Evolutionary conservation across 2,797 vertebrate genomes (phyloP).

Genomic region (Neosalanx taihuensis): DNA sequence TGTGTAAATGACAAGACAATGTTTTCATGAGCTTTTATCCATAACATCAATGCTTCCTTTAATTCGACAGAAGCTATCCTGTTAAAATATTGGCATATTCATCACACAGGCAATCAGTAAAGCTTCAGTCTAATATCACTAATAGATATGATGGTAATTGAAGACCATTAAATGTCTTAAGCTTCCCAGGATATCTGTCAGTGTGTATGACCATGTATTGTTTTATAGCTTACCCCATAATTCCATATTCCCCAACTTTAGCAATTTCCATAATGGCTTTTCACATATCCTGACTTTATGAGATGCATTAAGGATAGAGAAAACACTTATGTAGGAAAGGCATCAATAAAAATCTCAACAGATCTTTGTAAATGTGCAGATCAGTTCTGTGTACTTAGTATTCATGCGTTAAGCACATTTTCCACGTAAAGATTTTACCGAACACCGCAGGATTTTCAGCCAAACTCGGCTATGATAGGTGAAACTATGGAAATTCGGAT

Average conservation of each 20-base stretch:
- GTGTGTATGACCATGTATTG: conserved; percentile 61
- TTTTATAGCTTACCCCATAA: conserved; percentile 61
- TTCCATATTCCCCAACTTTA: conserved; percentile 53
- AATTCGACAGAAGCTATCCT: conserved; percentile 66
- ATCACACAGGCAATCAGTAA: conserved; percentile 65
- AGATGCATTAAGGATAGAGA: conserved; percentile 51
- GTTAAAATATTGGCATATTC: conserved; percentile 63
- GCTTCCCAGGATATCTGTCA: conserved; percentile 56
- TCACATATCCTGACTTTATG: conserved; percentile 52
- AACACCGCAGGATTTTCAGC: background rate
- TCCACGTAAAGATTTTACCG: conserved; percentile 18
- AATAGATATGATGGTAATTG: conserved; percentile 71
- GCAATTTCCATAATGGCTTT: conserved; percentile 68
- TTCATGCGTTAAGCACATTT: conserved; percentile 57
- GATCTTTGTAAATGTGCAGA: conserved; percentile 45
- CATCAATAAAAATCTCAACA: conserved; percentile 56
- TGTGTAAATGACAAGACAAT: conserved; percentile 45
- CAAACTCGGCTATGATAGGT: conserved; percentile 29
- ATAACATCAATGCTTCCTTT: conserved; percentile 63
- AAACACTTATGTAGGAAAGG: conserved; percentile 47
- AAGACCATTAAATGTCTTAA: conserved; percentile 65
- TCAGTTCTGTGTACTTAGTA: conserved; percentile 35
- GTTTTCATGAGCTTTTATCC: conserved; percentile 64
- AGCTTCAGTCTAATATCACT: conserved; percentile 72
- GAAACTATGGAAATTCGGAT: conserved; percentile 31